A percentile compares a stretch with the other conserved stretches of the same genome.
Conservation (phyloP, 2,113 vertebrate genomes). For the Rhabdomys dilectus region DNA sequence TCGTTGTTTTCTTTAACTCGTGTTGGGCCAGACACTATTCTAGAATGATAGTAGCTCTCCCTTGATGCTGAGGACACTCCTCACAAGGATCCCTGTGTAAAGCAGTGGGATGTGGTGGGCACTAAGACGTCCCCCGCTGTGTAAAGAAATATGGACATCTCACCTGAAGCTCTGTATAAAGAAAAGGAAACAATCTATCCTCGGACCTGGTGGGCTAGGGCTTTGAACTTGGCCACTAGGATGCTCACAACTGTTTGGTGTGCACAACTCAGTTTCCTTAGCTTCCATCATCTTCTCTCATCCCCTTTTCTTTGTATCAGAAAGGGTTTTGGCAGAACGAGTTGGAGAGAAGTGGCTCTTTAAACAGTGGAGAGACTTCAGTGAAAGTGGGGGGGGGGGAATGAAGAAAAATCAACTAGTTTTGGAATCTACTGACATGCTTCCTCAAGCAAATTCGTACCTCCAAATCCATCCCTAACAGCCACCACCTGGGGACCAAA, state of each 20-base stretch:
- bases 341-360: not conserved
- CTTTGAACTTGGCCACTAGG: not conserved
- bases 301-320: not conserved
- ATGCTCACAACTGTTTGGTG: not conserved
- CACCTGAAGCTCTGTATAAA: not conserved
- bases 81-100: not conserved
- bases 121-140: not conserved
- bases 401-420: not conserved
- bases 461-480: too few species aligned
- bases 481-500: not conserved
- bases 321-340: not conserved
- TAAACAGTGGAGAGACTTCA: not conserved
- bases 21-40: not conserved
- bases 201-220: not conserved
- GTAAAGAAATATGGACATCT: not conserved
- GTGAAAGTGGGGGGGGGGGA: not conserved
- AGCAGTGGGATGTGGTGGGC: too few species aligned
- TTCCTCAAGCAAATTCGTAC: not conserved
- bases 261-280: not conserved
- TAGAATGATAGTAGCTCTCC: not conserved
- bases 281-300: not conserved
- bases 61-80: not conserved
- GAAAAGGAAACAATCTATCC: not conserved
- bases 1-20: not conserved
- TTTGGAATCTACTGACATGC: not conserved